Conservation (phyloP, 1,140 invertebrate species). For the Ceratitis capitata region DNA sequence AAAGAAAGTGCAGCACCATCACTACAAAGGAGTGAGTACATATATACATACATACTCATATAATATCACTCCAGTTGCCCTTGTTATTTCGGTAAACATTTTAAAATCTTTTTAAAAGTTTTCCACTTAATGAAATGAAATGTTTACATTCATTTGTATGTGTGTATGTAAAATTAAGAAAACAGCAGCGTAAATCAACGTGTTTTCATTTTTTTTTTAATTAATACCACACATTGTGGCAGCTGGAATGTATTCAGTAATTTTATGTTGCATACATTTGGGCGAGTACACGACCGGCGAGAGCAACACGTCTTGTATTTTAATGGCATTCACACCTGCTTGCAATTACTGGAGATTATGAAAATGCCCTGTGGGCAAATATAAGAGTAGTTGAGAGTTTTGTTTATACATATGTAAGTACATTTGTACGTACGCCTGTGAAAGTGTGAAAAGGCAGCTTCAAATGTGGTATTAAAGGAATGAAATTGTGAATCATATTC, state of each 20-base stretch:
- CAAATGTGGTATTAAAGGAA: neutral
- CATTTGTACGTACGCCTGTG: no score
- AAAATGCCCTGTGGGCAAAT: neutral
- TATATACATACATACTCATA: no score
- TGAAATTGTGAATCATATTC: neutral
- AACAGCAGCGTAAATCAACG: neutral
- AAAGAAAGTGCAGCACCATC: neutral
- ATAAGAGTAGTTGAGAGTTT: neutral
- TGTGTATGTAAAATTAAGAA: neutral
- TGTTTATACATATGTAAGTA: no score
- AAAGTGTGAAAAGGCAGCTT: no score
- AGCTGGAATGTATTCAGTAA: neutral
- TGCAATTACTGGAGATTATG: slow-evolving; percentile 2
- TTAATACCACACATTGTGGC: neutral
- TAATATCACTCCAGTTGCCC: no score
- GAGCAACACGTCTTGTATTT: neutral
- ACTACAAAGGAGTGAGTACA: neutral
- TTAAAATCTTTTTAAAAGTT: neutral
- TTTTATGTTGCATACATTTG: neutral
- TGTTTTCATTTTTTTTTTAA: slow-evolving; percentile 7
- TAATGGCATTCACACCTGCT: slow-evolving; percentile 9
- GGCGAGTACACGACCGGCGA: neutral
- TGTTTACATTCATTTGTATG: neutral
- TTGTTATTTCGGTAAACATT: no score
- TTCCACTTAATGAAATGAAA: neutral